phyloP scores from a whole-genome alignment of 2,797 vertebrate genomes.

The Sardinella longiceps region DNA sequence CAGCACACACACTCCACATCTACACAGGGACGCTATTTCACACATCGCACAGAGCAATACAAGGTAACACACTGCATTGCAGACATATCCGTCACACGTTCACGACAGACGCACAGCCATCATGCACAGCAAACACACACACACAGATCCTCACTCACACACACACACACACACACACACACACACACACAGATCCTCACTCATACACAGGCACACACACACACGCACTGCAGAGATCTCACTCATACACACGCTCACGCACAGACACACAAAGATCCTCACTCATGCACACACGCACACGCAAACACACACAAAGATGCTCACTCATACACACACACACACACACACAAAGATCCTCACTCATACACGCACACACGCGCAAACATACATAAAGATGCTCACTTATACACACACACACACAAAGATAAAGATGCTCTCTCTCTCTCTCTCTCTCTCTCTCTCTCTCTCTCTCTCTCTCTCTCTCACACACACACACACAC shows the following conservation, averaged over 20 bases:
- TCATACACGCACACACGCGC: too few relatives aligned
- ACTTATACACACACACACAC: too few relatives aligned
- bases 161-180: not conserved
- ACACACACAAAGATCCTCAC: too few relatives aligned
- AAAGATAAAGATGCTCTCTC: too few relatives aligned
- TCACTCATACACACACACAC: not conserved
- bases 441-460: too few relatives aligned
- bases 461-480: too few relatives aligned
- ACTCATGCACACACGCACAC: not conserved
- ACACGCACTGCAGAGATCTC: not conserved
- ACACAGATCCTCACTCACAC: slow-evolving; percentile 16
- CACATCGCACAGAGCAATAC: not conserved
- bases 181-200: not conserved
- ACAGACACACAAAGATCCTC: too few relatives aligned
- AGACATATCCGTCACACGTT: too few relatives aligned
- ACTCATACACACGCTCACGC: not conserved
- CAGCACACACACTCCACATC: too few relatives aligned
- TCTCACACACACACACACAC: not conserved
- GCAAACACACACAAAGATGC: not conserved
- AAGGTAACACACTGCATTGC: not conserved
- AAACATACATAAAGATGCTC: too few relatives aligned
- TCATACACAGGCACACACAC: not conserved
- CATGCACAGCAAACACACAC: not conserved
- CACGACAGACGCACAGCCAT: not conserved
- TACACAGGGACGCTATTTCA: too few relatives aligned